Evolutionary conservation across 1,140 invertebrate species (phyloP).

Genomic region (Latrodectus geometricus): DNA sequence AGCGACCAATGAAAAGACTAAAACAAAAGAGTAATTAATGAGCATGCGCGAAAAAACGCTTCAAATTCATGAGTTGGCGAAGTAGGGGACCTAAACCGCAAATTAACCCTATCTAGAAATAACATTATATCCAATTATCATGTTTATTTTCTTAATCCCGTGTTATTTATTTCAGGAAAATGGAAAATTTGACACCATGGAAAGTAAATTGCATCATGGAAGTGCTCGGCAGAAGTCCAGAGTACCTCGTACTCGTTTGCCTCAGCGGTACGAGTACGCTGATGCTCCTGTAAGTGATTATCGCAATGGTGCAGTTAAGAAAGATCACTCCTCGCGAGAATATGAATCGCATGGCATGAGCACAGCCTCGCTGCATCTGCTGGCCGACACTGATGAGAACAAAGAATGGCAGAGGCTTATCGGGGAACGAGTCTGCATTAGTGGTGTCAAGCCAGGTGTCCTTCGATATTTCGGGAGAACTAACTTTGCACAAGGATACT

Average conservation of each 20-base stretch:
- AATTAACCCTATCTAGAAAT: too few relatives aligned
- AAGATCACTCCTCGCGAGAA: not conserved
- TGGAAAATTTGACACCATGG: constrained; percentile 28
- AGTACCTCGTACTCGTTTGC: constrained; percentile 30
- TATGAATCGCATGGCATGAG: not conserved
- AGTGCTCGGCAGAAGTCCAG: constrained; percentile 37
- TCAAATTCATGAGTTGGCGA: too few relatives aligned
- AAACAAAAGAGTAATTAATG: too few relatives aligned
- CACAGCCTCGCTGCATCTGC: not conserved
- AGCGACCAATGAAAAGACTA: too few relatives aligned
- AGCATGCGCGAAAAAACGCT: too few relatives aligned
- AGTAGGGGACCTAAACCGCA: too few relatives aligned
- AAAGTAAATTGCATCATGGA: not conserved
- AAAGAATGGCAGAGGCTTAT: constrained; percentile 64
- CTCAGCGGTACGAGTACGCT: not conserved
- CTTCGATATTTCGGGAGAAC: constrained; percentile 74
- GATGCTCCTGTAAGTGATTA: not conserved
- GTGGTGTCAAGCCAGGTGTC: constrained; percentile 71
- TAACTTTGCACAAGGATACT: constrained; percentile 73
- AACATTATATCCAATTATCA: not conserved
- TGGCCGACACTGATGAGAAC: constrained; percentile 22
- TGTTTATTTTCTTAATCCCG: not conserved
- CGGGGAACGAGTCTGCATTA: constrained; percentile 73
- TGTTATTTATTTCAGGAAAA: constrained; percentile 16
- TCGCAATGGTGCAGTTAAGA: constrained; percentile 5